Evolutionary conservation across 2,888 invertebrate species (phyloP), one percentile per base, ranked within the genome.

Genomic region (Lomographa bimaculata): DNA sequence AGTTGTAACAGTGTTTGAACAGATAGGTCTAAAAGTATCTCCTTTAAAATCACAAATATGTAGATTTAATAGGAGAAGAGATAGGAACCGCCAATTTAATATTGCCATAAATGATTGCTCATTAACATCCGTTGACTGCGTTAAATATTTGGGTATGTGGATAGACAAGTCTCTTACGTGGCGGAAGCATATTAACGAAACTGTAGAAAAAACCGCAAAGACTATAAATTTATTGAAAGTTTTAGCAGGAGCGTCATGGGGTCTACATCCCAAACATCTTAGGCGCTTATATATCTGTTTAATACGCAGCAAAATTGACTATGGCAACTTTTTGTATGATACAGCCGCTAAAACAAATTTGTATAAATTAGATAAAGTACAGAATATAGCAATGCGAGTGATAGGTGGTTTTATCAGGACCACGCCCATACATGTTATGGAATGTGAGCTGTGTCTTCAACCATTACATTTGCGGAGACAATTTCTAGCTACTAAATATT

Each of bases 261-360:
- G 25, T 2, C 2, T 24, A 3, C 14, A 25, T 5, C 25, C 25
- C 1, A 7, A 7, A 14, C 14, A 25, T 14, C 7, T 25, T 1
- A n/a, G 11, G 1, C 5, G 11, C 1, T n/a, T 24, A 6, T 24
- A 24, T 11, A 11, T 24, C 1, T 6, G 12, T 3, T 7, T 14
- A 7, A 25, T 25, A n/a, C 25, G 25, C 5, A 14, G 12, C 7
- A 25, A 6, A 14, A 7, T 25, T 7, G 25, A 25, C 3, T 25
- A 5, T 14, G 25, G 25, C 1, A 3, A 14, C 25, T 25, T 25
- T 25, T 5, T 25, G 2, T 25, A 25, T 7, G 25, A 25, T 9
- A 25, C 12, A 1, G 25, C 12, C 1, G 12, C 14, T 12, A 25
- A 25, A 14, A 3, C 7, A 5, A 12, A 14, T 25, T 14, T 25